A percentile compares a stretch with the other conserved stretches of the same genome.
phyloP scores from a whole-genome alignment of 1,140 invertebrate species.

The Kradibia gibbosae region DNA sequence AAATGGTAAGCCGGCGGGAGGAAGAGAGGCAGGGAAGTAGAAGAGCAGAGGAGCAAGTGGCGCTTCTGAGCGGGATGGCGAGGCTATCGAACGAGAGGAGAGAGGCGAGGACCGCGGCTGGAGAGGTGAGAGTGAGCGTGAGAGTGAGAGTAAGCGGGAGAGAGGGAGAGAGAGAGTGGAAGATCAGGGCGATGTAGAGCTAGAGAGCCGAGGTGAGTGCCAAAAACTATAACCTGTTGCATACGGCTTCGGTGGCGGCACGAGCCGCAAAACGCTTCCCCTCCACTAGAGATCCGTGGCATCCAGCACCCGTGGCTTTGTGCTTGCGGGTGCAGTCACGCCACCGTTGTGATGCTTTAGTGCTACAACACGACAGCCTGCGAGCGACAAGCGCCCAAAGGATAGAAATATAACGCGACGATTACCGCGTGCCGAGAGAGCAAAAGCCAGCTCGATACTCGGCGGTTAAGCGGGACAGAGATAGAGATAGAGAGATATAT shows the following conservation, averaged over 20 bases:
- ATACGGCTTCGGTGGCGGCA: conserved; percentile 54
- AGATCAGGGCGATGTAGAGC: no score
- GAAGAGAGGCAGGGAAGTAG: no score
- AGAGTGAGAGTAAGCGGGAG: no score
- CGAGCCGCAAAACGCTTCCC: conserved; percentile 70
- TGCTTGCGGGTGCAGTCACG: conserved; percentile 36
- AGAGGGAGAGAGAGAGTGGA: conserved; percentile 57
- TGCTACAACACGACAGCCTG: conserved; percentile 25
- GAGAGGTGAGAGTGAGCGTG: conserved; percentile 45
- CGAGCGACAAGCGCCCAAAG: conserved; percentile 12
- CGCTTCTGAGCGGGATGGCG: conserved; percentile 54
- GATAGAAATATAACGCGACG: no score
- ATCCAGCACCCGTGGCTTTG: neutral
- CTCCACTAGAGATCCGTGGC: neutral
- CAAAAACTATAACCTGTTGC: conserved; percentile 74
- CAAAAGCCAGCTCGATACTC: no score
- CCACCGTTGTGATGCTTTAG: conserved; percentile 26
- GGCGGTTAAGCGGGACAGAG: no score
- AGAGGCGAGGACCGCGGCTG: conserved; percentile 38
- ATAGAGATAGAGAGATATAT: no score
- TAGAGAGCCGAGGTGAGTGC: conserved; percentile 65
- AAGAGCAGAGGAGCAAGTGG: conserved; percentile 47
- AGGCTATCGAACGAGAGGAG: conserved; percentile 43
- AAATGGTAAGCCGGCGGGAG: neutral
- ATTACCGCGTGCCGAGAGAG: no score